phyloP scores from a whole-genome alignment of 2,113 vertebrate species.

The Axis porcinus region DNA sequence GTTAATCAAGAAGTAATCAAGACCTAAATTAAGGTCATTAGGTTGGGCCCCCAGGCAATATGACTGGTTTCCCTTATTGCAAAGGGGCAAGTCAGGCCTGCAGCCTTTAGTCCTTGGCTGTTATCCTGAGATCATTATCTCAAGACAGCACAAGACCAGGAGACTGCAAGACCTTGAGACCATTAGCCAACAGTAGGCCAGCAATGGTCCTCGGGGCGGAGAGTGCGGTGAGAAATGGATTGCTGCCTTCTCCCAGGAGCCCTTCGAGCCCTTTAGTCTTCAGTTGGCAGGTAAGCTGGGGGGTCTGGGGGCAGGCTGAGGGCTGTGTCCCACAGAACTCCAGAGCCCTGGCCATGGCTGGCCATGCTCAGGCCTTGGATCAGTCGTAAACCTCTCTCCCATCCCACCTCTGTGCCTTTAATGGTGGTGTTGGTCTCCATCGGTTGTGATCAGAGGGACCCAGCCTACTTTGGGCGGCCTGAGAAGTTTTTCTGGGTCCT shows the following conservation, averaged over 20 bases:
- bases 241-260: not conserved
- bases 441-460: not conserved
- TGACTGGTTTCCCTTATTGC: not conserved
- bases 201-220: rapidly evolving
- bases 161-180: not conserved
- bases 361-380: not conserved
- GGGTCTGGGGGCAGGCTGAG: not conserved
- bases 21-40: not conserved
- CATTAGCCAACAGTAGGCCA: not conserved
- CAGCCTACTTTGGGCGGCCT: not conserved
- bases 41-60: not conserved
- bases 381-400: not conserved
- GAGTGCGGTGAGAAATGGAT: rapidly evolving
- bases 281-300: not conserved
- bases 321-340: not conserved
- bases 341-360: not conserved
- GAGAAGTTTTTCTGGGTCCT: not conserved
- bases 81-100: no score
- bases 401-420: not conserved
- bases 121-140: not conserved
- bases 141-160: not conserved
- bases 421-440: not conserved
- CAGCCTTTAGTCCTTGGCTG: not conserved
- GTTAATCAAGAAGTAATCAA: not conserved
- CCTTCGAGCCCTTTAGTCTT: not conserved